A percentile compares a stretch with the other conserved stretches of the same genome.
These are phyloP conservation scores for Limosa lapponica DNA, from an alignment of 2,797 vertebrate genomes.

Conservation along the genomic window DNA sequence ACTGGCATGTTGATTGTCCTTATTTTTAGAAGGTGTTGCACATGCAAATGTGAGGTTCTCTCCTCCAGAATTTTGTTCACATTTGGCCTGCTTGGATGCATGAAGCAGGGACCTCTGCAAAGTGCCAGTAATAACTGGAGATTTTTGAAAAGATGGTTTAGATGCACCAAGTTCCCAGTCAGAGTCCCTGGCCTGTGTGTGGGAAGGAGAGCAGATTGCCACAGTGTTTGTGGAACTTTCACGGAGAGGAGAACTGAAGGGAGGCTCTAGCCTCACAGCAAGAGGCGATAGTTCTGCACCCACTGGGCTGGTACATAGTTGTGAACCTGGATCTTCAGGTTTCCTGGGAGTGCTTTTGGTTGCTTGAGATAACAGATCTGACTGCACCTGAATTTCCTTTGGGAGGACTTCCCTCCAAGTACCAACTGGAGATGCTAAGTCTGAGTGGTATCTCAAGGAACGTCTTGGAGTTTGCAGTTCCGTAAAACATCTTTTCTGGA, in stretches of 20 bases:
- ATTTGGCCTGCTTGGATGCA: background rate
- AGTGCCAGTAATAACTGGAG: background rate
- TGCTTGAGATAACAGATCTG: background rate
- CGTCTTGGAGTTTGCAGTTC: background rate
- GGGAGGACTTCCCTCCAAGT: background rate
- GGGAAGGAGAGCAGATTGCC: background rate
- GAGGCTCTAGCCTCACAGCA: background rate
- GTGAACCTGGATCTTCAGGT: background rate
- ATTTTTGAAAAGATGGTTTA: slow-evolving; percentile 31
- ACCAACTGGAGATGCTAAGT: background rate
- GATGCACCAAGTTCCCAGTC: slow-evolving; percentile 53
- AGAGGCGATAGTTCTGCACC: background rate
- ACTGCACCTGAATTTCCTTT: background rate
- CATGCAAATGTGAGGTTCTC: background rate
- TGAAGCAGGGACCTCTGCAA: background rate
- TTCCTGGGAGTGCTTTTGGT: background rate
- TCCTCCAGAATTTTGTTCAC: background rate
- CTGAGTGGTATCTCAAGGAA: slow-evolving; percentile 25
- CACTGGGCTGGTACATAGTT: background rate
- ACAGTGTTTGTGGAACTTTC: background rate
- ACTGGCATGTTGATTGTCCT: background rate
- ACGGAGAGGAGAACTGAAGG: background rate
- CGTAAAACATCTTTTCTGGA: background rate
- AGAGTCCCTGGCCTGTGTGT: background rate
- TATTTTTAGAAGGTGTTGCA: background rate